Base-by-base conservation (phyloP, 2,888 invertebrate species). In the Camptogramma bilineatum region DNA sequence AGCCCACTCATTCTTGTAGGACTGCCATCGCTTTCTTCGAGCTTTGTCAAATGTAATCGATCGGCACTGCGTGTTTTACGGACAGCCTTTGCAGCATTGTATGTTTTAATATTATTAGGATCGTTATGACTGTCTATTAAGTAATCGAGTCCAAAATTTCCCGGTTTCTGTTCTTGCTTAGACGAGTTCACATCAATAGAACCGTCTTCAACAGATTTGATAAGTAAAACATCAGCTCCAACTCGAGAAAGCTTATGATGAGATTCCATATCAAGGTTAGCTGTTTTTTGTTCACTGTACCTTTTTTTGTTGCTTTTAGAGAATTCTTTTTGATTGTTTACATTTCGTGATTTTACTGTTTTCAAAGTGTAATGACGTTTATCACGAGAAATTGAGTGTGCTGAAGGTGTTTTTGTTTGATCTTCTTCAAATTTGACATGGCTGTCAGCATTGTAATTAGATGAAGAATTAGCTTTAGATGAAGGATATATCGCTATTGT, bases 71-170 rank as follows among this genome's bases (percentile, higher is more conserved):
- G 73, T 57, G 73, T 79, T 71, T 75, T 82, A 5, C 77, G 75
- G 47, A 81, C 13, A 0, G 70, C 61, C 61, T 74, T 74, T 28
- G 60, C 46, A 51, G 65, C 64, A 62, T 74, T 70, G 39, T 72
- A 67, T 5, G 51, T 71, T 65, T 75, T 73, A 2, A 62, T 60
- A 67, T 69, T 73, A 18, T 78, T 66, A 8, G 81, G 77, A 61
- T 80, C 71, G 8, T 73, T 64, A 73, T 86, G 81, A 60, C 73
- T 16, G 24, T 65, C 76, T 58, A 86, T 73, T 71, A 88, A 85
- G 69, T 87, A 88, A 51, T 87, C 78, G 18, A 87, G 70, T 24
- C 80, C 85, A 73, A 81, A 85, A 64, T 82, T 72, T 50, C 42
- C 50, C 17, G 58, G 51, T 0, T 62, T 65, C 21, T 19, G 57